phyloP scores from a whole-genome alignment of 2,797 vertebrate genomes.

The Apodemus agrarius region DNA sequence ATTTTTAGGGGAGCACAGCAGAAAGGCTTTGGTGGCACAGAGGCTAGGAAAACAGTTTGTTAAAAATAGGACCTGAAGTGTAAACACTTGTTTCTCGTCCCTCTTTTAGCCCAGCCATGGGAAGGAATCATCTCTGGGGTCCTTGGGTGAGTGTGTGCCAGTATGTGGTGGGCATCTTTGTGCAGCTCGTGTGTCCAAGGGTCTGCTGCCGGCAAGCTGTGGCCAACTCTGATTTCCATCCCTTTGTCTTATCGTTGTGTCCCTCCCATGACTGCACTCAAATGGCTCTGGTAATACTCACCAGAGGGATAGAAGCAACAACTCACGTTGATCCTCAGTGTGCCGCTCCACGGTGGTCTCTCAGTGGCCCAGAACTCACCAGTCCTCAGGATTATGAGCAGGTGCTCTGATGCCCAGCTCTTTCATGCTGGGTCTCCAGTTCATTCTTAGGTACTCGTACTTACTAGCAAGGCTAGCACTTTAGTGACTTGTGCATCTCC shows the following conservation, averaged over 20 bases:
- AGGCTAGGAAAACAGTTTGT: conserved; percentile 16
- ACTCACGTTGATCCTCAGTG: background rate
- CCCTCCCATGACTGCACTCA: background rate
- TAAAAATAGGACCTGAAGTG: conserved; percentile 45
- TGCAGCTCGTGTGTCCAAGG: background rate
- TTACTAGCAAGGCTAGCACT: no score
- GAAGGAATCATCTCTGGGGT: background rate
- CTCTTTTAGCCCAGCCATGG: background rate
- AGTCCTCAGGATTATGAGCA: background rate
- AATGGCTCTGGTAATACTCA: background rate
- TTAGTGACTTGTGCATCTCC: no score
- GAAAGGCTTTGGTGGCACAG: conserved; percentile 9
- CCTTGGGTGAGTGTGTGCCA: background rate
- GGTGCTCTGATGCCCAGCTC: background rate
- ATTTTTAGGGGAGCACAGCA: conserved; percentile 10
- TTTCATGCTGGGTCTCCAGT: no score
- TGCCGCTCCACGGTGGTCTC: background rate
- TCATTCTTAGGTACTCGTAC: background rate
- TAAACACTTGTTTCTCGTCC: background rate
- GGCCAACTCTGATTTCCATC: background rate
- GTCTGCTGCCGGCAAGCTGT: background rate
- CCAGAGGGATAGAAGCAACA: background rate
- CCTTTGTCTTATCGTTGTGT: background rate
- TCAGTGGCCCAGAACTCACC: background rate
- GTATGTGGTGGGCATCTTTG: background rate